Conservation (phyloP, 2,797 vertebrate species). For the Simalia tracyae region DNA sequence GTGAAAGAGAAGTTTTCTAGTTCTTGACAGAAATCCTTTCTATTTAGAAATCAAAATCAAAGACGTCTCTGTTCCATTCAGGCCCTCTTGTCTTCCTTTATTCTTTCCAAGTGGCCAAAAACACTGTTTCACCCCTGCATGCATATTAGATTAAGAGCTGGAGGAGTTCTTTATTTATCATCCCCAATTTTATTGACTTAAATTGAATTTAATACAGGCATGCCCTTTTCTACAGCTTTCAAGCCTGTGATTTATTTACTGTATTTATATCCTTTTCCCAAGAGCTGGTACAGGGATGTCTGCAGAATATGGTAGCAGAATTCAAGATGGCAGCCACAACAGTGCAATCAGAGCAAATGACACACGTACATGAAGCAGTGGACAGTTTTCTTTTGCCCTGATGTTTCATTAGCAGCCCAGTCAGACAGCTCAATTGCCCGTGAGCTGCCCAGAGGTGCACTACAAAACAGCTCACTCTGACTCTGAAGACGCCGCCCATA, state of each 20-base stretch:
- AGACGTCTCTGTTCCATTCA: neutral
- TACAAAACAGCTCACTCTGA: neutral
- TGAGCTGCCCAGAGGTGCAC: neutral
- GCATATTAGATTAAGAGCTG: neutral
- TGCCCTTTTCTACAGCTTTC: neutral
- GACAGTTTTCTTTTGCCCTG: neutral
- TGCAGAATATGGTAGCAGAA: neutral
- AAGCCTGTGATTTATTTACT: neutral
- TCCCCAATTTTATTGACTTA: neutral
- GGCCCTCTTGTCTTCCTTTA: neutral
- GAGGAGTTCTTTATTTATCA: neutral
- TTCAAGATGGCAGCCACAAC: neutral
- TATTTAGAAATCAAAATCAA: neutral
- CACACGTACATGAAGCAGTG: neutral
- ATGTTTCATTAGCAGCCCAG: neutral
- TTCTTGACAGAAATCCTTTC: neutral
- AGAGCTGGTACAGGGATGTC: neutral
- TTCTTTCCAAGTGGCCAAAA: neutral
- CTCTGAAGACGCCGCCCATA: neutral
- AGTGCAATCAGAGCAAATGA: neutral
- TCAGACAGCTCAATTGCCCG: neutral
- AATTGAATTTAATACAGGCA: neutral
- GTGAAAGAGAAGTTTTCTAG: neutral
- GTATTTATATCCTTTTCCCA: neutral
- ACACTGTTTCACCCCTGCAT: neutral